phyloP scores from a whole-genome alignment of 2,888 invertebrate genomes.

The Portevinia maculata region DNA sequence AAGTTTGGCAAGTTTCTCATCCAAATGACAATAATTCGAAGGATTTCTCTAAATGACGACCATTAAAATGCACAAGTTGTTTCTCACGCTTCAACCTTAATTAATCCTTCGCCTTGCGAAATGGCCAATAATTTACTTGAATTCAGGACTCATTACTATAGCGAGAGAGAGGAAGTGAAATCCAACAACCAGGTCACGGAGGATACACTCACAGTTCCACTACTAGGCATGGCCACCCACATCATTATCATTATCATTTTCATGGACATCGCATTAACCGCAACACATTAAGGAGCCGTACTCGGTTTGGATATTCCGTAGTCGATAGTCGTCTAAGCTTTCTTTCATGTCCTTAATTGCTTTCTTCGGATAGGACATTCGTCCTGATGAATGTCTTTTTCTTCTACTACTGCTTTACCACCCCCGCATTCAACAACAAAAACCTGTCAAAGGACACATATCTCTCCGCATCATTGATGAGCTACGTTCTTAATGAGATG shows the following conservation, averaged over 20 bases:
- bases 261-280: constrained; percentile 73
- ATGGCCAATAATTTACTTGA: constrained; percentile 76
- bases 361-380: constrained; percentile 77
- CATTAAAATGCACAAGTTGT: constrained; percentile 79
- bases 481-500: constrained; percentile 80
- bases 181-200: constrained; percentile 71
- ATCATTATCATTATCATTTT: constrained; percentile 73
- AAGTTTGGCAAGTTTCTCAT: too few relatives aligned
- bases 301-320: constrained; percentile 37
- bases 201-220: constrained; percentile 43
- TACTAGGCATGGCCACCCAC: constrained; percentile 55
- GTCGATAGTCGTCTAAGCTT: constrained; percentile 78
- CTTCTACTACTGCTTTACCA: too few relatives aligned
- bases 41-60: constrained; percentile 68
- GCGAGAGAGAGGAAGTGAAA: constrained; percentile 41
- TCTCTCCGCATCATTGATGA: constrained; percentile 79
- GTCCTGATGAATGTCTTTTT: constrained; percentile 72
- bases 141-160: constrained; percentile 68
- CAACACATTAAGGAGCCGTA: constrained; percentile 64
- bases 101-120: constrained; percentile 77
- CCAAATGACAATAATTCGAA: constrained; percentile 65
- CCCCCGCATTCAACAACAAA: constrained; percentile 66
- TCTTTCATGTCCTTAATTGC: constrained; percentile 83
- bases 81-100: constrained; percentile 77
- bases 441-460: constrained; percentile 78